Evolutionary conservation across 2,888 invertebrate species (phyloP).

Genomic region (Dastarcus helophoroides): DNA sequence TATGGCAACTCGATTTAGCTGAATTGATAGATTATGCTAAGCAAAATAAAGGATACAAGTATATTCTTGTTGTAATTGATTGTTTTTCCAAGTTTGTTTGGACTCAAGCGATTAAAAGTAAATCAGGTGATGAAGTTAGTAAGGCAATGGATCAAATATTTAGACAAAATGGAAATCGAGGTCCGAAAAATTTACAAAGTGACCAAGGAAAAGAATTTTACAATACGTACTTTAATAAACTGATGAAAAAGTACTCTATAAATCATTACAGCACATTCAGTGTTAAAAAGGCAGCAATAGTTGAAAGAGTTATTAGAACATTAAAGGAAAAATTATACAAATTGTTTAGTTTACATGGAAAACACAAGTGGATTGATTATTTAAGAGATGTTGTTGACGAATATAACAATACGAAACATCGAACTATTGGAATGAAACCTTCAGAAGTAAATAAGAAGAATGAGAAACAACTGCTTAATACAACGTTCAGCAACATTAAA

Average conservation of each 20-base stretch:
- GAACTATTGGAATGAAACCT: constrained; percentile 10
- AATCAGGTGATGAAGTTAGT: constrained; percentile 21
- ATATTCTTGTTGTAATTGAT: constrained; percentile 27
- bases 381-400: constrained; percentile 11
- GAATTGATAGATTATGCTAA: constrained; percentile 24
- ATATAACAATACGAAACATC: constrained; percentile 11
- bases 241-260: constrained; percentile 18
- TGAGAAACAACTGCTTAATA: constrained; percentile 11
- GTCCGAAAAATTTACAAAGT: constrained; percentile 14
- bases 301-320: constrained; percentile 21
- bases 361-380: constrained; percentile 22
- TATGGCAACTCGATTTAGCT: constrained; percentile 34
- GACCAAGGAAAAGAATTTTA: constrained; percentile 21
- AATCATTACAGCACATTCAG: constrained; percentile 15
- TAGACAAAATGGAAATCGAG: constrained; percentile 4
- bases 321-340: constrained; percentile 20
- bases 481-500: constrained; percentile 14
- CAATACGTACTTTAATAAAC: constrained; percentile 16
- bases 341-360: constrained; percentile 21
- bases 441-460: constrained; percentile 8
- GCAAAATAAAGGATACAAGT: constrained; percentile 24
- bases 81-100: constrained; percentile 30
- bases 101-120: constrained; percentile 24
- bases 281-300: constrained; percentile 18
- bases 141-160: constrained; percentile 9